Base-by-base conservation (phyloP, 2,888 invertebrate species). In the Cerastoderma edule region DNA sequence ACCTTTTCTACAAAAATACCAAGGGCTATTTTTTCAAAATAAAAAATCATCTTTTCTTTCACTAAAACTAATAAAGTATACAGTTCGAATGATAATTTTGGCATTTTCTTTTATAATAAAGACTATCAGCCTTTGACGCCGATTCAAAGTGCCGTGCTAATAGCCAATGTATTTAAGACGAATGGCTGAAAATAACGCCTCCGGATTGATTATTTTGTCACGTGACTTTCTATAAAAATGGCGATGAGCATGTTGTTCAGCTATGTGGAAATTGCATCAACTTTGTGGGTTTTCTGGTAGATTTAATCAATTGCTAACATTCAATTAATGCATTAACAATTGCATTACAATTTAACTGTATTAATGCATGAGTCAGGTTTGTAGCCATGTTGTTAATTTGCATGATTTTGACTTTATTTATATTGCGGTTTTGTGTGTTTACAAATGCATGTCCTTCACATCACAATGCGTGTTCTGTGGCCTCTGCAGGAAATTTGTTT, bases 151-250 rank as follows among this genome's bases (percentile, higher is more conserved):
- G n/a, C n/a, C n/a, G n/a, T n/a, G n/a, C n/a, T n/a, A n/a, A n/a
- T n/a, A n/a, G n/a, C n/a, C n/a, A n/a, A n/a, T n/a, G n/a, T n/a
- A n/a, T n/a, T n/a, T n/a, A n/a, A n/a, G n/a, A n/a, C n/a, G n/a
- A n/a, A n/a, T n/a, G n/a, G n/a, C n/a, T n/a, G n/a, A n/a, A n/a
- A n/a, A n/a, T n/a, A n/a, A n/a, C n/a, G n/a, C n/a, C 60, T 27
- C 24, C 2, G 39, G 33, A 60, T 39, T 60, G 32, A 60, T 66
- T 65, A 50, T 50, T 66, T 32, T 50, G 78, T 78, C 78, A 78
- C 78, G 78, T 78, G 78, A 78, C 72, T 44, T 66, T 30, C 44
- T 65, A 54, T 78, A 78, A 78, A 76, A 71, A 78, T 78, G 78
- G 78, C 78, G 78, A 74, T 74, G 73, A 74, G 78, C 78, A 78